Evolutionary conservation across 1,140 invertebrate genomes (phyloP), one percentile per base, ranked within the genome.

Genomic region (Phthorimaea operculella): DNA sequence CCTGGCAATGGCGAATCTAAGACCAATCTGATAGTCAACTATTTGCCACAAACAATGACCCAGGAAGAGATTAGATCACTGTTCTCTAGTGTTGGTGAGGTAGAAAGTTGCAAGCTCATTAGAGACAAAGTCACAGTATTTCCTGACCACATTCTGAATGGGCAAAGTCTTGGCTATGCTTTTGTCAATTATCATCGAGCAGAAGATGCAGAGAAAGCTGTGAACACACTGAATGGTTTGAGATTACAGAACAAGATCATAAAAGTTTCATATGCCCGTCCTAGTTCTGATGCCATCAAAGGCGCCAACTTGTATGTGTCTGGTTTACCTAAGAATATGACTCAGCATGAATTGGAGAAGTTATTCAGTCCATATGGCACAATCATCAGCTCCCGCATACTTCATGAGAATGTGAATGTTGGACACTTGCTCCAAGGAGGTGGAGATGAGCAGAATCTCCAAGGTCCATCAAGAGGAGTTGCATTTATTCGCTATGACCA

Each of bases 11-110:
- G 87, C 72, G 88, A 89, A 73, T 89, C 88, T 51, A 88, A 88
- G 76, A 92, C 92, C 60, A 96, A 96, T 87, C 88, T 96, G 64
- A 96, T 96, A 69, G 93, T 96, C 60, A 96, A 96, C 82, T 96
- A 96, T 88, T 87, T 96, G 68, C 95, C 95, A 58, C 95, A 96
- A 88, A 94, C 92, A 50, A 96, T 96, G 95, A 94, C 93, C 36
- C 95, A 96, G 81, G 94, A 96, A 76, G 94, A 96, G 81, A 94
- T 96, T 67, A 87, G 92, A 60, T 92, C 91, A 54, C 87, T 96
- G 54, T 96, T 96, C 80, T 92, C 91, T 16, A 93, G 91, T 76
- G 93, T 96, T 76, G 95, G 95, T 58, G 93, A 95, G 83, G 90
- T 96, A 54, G 94, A 96, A 83, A 94, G 92, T 74, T 96, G 95